Evolutionary conservation across 1,140 invertebrate genomes (phyloP), one percentile per base, ranked within the genome.

Genomic region (Aphaenogaster floridana): DNA sequence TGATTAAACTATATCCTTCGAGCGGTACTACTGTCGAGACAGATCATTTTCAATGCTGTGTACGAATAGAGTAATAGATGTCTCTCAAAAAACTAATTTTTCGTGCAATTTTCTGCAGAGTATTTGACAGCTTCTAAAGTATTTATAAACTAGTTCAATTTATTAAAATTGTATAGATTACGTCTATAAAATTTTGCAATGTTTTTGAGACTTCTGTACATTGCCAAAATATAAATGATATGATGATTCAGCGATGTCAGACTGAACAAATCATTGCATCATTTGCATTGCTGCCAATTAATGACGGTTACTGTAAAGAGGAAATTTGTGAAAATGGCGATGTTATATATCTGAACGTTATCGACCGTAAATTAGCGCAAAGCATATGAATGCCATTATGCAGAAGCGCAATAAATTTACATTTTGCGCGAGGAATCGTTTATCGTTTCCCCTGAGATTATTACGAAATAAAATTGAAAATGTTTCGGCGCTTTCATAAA

Each of bases 391-490:
- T 42, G n/a, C 5, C 28, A 36, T 74, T 74, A 74, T 48, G 42
- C 52, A 74, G 52, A 61, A 76, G 54, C 28, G 28, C 7, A 48
- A 84, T 84, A 84, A 84, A 84, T 84, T 50, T 50, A 63, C 28
- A 84, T 84, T 28, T 84, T 61, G 52, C 8, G 17, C 69, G 42
- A 63, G 45, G 8, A 74, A 84, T 84, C 68, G 50, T 59, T 84
- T 84, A 84, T 74, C 54, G 54, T 63, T 84, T 71, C 39, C 57
- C 17, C 48, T 17, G 69, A 84, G 69, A 84, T 84, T 61, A 84
- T 84, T 76, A 76, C 34, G 1, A 45, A 39, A 84, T 74, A 76
- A 84, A 83, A 83, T 83, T 83, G 80, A 83, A 84, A 84, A 83
- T 61, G 42, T 83, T 83, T 83, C 42, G 42, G 69, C 80, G 80